A percentile compares a stretch with the other conserved stretches of the same genome.
Conservation (phyloP, 2,797 vertebrate genomes). For the Sylvilagus floridanus region DNA sequence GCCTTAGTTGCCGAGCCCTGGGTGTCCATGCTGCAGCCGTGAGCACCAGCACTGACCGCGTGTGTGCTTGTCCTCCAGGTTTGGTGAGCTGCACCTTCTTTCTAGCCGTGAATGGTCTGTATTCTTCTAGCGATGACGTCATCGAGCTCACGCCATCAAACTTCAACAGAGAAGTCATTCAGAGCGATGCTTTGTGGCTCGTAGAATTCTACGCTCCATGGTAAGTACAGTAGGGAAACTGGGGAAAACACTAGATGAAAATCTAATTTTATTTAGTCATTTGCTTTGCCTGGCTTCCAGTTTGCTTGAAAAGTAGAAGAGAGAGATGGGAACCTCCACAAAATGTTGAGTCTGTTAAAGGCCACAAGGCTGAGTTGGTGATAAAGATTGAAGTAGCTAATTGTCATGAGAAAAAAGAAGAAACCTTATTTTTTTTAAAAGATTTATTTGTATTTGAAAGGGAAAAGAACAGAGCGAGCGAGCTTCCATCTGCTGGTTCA, state of each 20-base stretch:
- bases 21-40: too few relatives aligned
- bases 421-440: neutral
- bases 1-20: neutral
- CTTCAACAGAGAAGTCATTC: constrained; percentile 96
- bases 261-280: neutral
- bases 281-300: neutral
- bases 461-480: too few relatives aligned
- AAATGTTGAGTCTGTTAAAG: neutral
- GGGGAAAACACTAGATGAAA: neutral
- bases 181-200: constrained; percentile 96
- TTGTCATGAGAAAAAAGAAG: neutral
- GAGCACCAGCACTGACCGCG: neutral
- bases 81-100: constrained; percentile 92
- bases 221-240: constrained; percentile 88
- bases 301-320: neutral
- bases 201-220: constrained; percentile 99
- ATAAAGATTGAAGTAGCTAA: neutral
- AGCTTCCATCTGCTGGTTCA: too few relatives aligned
- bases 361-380: neutral
- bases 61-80: constrained; percentile 86
- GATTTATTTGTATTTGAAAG: too few relatives aligned
- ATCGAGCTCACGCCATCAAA: constrained; percentile 94
- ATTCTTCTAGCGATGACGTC: constrained; percentile 95
- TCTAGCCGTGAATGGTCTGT: constrained; percentile 91
- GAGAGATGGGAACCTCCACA: neutral